These are phyloP conservation scores for Polia nebulosa DNA, from an alignment of 2,888 invertebrate genomes.

Conservation along the genomic window DNA sequence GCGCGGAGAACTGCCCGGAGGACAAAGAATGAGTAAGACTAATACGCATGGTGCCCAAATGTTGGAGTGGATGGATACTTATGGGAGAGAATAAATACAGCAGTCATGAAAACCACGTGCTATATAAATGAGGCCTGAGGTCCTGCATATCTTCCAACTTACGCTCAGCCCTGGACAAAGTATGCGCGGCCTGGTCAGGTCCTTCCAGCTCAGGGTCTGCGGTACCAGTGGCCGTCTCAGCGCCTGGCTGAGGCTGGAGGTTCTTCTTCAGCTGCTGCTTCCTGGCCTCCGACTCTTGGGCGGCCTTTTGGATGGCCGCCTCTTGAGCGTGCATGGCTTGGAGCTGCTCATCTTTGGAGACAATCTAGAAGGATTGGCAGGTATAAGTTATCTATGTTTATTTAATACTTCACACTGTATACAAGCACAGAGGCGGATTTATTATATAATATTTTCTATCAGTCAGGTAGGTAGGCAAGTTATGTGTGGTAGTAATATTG, in stretches of 20 bases:
- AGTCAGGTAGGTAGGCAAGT: too few species aligned
- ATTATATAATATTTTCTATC: too few species aligned
- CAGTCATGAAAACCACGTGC: too few species aligned
- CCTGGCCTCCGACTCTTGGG: conserved; percentile 91
- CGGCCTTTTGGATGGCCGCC: conserved; percentile 88
- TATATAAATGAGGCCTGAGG: too few species aligned
- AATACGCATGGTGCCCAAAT: too few species aligned
- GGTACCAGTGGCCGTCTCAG: conserved; percentile 78
- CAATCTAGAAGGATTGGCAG: conserved; percentile 70
- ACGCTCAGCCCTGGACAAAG: conserved; percentile 84
- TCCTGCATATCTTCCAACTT: conserved; percentile 46
- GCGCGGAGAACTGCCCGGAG: conserved; percentile 90
- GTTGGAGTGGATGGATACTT: too few species aligned
- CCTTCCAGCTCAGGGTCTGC: conserved; percentile 88
- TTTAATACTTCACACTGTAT: too few species aligned
- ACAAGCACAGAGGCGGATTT: too few species aligned
- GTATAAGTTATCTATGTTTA: too few species aligned
- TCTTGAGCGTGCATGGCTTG: conserved; percentile 89
- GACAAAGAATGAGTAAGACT: not conserved
- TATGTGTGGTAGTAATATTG: too few species aligned
- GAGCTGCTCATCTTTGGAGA: conserved; percentile 80
- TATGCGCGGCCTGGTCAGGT: conserved; percentile 89
- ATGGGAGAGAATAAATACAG: too few species aligned
- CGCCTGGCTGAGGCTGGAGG: conserved; percentile 83
- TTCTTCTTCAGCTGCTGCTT: conserved; percentile 88